Base-by-base conservation (phyloP, 2,888 invertebrate species). In the Euzophera pinguis region DNA sequence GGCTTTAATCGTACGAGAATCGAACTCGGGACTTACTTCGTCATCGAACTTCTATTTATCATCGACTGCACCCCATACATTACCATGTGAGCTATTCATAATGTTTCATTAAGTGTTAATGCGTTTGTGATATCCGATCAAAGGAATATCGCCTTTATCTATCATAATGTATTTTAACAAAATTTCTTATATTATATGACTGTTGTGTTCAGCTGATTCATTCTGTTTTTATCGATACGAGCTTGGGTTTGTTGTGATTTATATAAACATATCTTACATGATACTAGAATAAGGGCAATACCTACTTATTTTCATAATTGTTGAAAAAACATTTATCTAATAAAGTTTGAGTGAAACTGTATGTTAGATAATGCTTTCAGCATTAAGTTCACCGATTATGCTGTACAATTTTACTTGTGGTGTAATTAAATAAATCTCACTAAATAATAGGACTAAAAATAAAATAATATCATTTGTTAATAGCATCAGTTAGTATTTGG, bases 71-170 rank as follows among this genome's bases (percentile, higher is more conserved):
- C 87, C 88, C 87, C 65, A 62, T 71, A 72, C 77, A 74, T 76
- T 81, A 82, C 84, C 80, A 81, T 76, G 76, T 75, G 65, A 64
- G 70, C 77, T 81, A 84, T 87, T 82, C 81, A 86, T 88, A 86
- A 88, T 82, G 84, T 90, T 87, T 90, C 87, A 87, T 90, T 89
- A 87, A 79, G 79, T 77, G 73, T 69, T 84, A 87, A 84, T 83
- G 81, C 75, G 76, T 81, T 77, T 72, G 71, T 74, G 78, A 78
- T 78, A 75, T 67, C 61, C 61, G 66, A 64, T 57, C 58, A 57
- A 58, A 57, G 57, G 59, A 56, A 58, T 58, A 50, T 59, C 54
- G 55, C 57, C 53, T 58, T 59, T 58, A 60, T 62, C 59, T 60
- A 53, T 48, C 34, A 45, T 53, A 47, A 55, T 43, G 52, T 54